Percentiles rank a stretch among this genome's conserved stretches.
Conservation (phyloP, 2,888 invertebrate genomes). For the Philonicus albiceps region DNA sequence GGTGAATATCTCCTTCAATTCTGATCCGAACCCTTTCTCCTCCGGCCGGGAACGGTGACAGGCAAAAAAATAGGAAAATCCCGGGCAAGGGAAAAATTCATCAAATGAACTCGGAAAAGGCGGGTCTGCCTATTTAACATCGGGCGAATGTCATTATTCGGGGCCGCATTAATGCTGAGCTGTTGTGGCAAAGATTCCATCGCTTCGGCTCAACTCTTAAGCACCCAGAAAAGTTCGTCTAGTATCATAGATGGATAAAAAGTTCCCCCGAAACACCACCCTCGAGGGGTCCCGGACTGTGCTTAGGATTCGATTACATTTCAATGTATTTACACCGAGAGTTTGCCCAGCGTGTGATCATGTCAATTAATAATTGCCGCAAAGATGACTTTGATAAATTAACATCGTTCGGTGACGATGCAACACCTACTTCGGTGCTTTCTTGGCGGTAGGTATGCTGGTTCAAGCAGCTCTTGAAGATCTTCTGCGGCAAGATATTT, state of each 20-base stretch:
- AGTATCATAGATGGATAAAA: slow-evolving; percentile 7
- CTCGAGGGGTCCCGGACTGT: slow-evolving; percentile 1
- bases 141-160: slow-evolving; percentile 47
- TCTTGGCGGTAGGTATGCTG: neutral
- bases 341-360: slow-evolving; percentile 48
- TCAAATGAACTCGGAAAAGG: slow-evolving; percentile 49
- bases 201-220: neutral
- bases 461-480: neutral
- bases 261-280: slow-evolving; percentile 34
- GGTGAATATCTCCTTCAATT: neutral
- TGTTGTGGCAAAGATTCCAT: neutral
- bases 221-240: neutral
- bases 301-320: neutral
- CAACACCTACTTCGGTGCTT: neutral
- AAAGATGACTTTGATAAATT: slow-evolving; percentile 48
- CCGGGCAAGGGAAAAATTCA: slow-evolving; percentile 43
- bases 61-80: slow-evolving; percentile 33
- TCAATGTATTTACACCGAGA: neutral
- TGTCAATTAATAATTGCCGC: slow-evolving; percentile 48
- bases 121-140: slow-evolving; percentile 48
- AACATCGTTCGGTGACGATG: neutral
- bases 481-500: neutral
- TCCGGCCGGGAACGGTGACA: neutral
- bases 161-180: slow-evolving; percentile 1
- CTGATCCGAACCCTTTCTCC: slow-evolving; percentile 32